Evolutionary conservation across 1,140 invertebrate species (phyloP).

Genomic region (Heliconius congener): DNA sequence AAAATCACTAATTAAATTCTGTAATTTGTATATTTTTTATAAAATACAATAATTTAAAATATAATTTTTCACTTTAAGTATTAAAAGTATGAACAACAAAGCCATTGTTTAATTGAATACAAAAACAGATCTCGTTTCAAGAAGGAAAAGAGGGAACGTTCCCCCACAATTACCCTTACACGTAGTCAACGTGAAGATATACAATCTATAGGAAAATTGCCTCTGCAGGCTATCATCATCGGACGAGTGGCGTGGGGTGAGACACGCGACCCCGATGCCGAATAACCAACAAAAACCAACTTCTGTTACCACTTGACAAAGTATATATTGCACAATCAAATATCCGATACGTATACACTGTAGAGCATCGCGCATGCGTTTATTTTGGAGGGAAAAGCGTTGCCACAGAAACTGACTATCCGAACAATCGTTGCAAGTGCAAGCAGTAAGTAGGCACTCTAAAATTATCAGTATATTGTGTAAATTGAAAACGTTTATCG

Average conservation of each 20-base stretch:
- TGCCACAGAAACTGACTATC: constrained; percentile 49
- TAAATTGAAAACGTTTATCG: constrained; percentile 45
- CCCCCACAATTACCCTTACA: constrained; percentile 58
- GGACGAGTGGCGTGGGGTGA: constrained; percentile 55
- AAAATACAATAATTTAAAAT: background rate
- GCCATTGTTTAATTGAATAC: constrained; percentile 46
- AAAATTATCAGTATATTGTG: constrained; percentile 32
- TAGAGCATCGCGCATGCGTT: constrained; percentile 58
- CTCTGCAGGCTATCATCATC: constrained; percentile 68
- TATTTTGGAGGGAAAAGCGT: constrained; percentile 77
- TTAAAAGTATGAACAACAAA: constrained; percentile 6
- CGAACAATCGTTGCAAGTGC: constrained; percentile 12
- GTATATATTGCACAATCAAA: constrained; percentile 31
- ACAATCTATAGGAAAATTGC: constrained; percentile 72
- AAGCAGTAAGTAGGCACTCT: background rate
- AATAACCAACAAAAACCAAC: constrained; percentile 18
- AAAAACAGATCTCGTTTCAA: constrained; percentile 54
- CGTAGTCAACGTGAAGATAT: constrained; percentile 52
- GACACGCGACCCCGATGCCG: constrained; percentile 53
- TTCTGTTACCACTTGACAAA: constrained; percentile 27
- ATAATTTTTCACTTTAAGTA: background rate
- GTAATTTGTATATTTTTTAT: too few relatives aligned
- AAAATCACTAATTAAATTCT: too few relatives aligned
- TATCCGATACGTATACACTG: background rate
- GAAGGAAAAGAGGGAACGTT: constrained; percentile 58